Percentiles rank a stretch among this genome's conserved stretches.
Evolutionary conservation across 2,113 vertebrate species (phyloP).

Genomic region (Brachyistius frenatus): DNA sequence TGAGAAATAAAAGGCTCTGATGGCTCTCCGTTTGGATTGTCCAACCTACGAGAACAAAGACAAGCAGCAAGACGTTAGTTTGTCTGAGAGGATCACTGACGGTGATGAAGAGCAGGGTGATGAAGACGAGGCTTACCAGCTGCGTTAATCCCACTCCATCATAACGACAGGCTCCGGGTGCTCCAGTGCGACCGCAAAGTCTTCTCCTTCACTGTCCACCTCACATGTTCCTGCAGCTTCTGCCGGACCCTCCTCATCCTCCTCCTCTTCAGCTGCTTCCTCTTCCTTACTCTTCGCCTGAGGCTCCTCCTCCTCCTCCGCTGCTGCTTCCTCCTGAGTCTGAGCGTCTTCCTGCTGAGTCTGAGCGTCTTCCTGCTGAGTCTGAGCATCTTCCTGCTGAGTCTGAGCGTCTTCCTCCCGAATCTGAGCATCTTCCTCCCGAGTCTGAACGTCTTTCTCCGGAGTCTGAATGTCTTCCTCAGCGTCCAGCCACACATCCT

Average conservation of each 20-base stretch:
- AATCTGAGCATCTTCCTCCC: neutral
- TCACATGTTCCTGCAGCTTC: slow-evolving; percentile 10
- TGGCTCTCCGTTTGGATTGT: slow-evolving; percentile 46
- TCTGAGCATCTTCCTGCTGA: too few species aligned
- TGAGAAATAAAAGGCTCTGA: slow-evolving; percentile 11
- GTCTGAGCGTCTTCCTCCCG: neutral
- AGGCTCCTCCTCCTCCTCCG: too few species aligned
- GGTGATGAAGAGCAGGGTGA: neutral
- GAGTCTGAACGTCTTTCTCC: neutral
- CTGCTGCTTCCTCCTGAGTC: too few species aligned
- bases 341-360: too few species aligned
- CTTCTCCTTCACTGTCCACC: slow-evolving; percentile 62
- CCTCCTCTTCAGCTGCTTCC: too few species aligned
- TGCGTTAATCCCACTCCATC: slow-evolving; percentile 35
- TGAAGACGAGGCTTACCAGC: slow-evolving; percentile 28
- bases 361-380: too few species aligned
- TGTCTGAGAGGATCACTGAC: neutral
- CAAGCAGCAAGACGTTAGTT: neutral
- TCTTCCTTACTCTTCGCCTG: too few species aligned
- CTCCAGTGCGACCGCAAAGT: slow-evolving; percentile 69
- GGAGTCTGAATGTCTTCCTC: slow-evolving; percentile 63
- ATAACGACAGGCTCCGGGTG: slow-evolving; percentile 12
- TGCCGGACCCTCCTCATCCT: neutral
- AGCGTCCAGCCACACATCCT: slow-evolving; percentile 81
- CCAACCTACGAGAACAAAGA: slow-evolving; percentile 26